Conservation (phyloP, 2,888 invertebrate species). For the Nomada flava region DNA sequence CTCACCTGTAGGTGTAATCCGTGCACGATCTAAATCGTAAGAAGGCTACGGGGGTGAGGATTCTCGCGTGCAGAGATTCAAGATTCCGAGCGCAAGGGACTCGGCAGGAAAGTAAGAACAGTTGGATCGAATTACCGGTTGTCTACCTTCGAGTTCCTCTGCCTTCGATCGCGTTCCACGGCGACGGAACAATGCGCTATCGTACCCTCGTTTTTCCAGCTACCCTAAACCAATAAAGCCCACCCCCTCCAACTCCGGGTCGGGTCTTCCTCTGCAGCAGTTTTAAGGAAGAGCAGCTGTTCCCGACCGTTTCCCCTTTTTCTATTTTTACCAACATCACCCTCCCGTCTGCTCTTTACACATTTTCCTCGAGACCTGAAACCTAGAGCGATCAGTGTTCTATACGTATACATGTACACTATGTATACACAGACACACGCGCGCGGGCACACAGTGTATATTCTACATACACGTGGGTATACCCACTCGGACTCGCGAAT, state of each 20-base stretch:
- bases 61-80: background rate
- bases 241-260: slow-evolving; percentile 52
- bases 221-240: slow-evolving; percentile 78
- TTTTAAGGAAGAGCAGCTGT: slow-evolving; percentile 72
- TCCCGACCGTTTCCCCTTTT: slow-evolving; percentile 51
- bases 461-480: too few species aligned
- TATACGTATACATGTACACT: too few species aligned
- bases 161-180: slow-evolving; percentile 19
- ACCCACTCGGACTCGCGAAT: background rate
- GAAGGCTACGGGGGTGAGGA: background rate
- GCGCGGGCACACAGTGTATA: too few species aligned
- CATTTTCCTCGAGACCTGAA: slow-evolving; percentile 21
- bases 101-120: background rate
- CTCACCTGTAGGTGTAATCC: background rate
- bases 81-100: background rate
- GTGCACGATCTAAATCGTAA: background rate
- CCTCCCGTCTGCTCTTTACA: slow-evolving; percentile 30
- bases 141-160: slow-evolving; percentile 27
- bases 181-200: slow-evolving; percentile 47
- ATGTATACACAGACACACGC: background rate
- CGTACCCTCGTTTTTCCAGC: slow-evolving; percentile 55
- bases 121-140: slow-evolving; percentile 29
- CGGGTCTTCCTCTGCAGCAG: slow-evolving; percentile 49
- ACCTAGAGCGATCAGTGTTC: too few species aligned
- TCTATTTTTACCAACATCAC: slow-evolving; percentile 57